These are phyloP conservation scores for Serripes groenlandicus DNA, from an alignment of 2,888 invertebrate genomes.

Conservation along the genomic window DNA sequence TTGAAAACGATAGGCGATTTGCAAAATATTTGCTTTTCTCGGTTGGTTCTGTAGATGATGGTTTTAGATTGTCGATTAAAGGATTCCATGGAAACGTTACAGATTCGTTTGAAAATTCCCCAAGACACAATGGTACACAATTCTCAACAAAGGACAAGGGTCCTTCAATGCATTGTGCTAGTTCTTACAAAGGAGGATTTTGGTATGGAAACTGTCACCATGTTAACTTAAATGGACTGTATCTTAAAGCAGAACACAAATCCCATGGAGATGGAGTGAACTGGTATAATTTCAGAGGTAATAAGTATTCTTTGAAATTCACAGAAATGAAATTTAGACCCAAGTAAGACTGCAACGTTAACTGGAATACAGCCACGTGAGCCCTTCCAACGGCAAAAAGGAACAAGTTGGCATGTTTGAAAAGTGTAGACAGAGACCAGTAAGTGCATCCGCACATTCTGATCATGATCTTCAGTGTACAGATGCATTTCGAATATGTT, in stretches of 20 bases:
- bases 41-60: conserved; percentile 34
- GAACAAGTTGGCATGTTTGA: too few species aligned
- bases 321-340: conserved; percentile 80
- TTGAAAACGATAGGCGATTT: conserved; percentile 50
- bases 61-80: conserved; percentile 44
- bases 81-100: conserved; percentile 60
- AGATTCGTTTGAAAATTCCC: background rate
- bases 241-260: conserved; percentile 75
- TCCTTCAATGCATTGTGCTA: conserved; percentile 20
- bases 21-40: conserved; percentile 63
- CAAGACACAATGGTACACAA: background rate
- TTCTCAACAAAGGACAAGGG: conserved; percentile 34
- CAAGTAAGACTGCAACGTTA: too few species aligned
- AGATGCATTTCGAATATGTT: too few species aligned
- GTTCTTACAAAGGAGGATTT: conserved; percentile 72
- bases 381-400: too few species aligned
- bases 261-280: conserved; percentile 81
- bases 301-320: conserved; percentile 79
- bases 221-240: conserved; percentile 38
- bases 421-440: too few species aligned
- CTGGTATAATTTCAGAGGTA: conserved; percentile 82
- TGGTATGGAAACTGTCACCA: conserved; percentile 67
- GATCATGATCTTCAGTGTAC: too few species aligned
- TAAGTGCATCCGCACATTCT: too few species aligned
- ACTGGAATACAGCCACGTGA: too few species aligned